These are phyloP conservation scores for Zoroaster sp. DNA, from an alignment of 53 echinoderm and acorn worm species.

Conservation along the genomic window DNA sequence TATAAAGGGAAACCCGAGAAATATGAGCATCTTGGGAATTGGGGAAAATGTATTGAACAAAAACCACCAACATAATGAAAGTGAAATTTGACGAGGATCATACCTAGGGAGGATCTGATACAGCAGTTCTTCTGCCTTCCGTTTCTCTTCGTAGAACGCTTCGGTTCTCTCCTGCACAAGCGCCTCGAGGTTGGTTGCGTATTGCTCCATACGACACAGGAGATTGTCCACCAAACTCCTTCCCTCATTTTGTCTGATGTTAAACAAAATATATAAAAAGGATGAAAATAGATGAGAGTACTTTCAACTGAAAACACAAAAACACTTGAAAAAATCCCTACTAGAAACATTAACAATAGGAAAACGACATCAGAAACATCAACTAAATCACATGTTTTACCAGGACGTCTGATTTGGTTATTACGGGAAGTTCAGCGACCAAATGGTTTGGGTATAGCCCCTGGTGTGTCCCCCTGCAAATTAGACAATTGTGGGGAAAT, in stretches of 20 bases:
- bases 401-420: too few species aligned
- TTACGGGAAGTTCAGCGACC: too few species aligned
- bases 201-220: conserved; percentile 95
- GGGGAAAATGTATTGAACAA: not conserved
- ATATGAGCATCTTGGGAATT: conserved; percentile 26
- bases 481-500: too few species aligned
- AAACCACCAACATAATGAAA: not conserved
- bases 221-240: conserved; percentile 89
- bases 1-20: conserved; percentile 8
- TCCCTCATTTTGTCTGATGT: conserved; percentile 74
- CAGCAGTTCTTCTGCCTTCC: conserved; percentile 95
- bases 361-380: too few species aligned
- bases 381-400: too few species aligned
- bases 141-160: conserved; percentile 96
- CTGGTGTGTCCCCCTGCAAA: too few species aligned
- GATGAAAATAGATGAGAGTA: too few species aligned
- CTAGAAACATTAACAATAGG: too few species aligned
- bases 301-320: too few species aligned
- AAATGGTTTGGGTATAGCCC: too few species aligned
- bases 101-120: conserved; percentile 98
- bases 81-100: not conserved
- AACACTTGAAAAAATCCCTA: too few species aligned
- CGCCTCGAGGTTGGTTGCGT: conserved; percentile 90
- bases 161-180: conserved; percentile 93
- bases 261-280: too few species aligned